Evolutionary conservation across 1,140 invertebrate species (phyloP).

Genomic region (Drosophila lacertosa): DNA sequence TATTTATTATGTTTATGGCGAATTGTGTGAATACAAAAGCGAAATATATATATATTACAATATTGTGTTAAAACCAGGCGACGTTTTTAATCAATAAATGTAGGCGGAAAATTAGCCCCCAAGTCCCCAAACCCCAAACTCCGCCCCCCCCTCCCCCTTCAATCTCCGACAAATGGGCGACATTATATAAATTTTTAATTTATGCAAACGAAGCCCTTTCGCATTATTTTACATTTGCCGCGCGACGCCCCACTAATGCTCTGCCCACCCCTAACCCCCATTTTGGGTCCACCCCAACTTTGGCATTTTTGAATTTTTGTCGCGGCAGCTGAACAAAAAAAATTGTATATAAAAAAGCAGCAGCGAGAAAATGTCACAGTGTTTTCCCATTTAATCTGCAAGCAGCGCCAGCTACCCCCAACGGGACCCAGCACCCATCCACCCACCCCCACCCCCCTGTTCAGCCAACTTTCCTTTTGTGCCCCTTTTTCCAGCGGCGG

Average conservation of each 20-base stretch:
- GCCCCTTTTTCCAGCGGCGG: slow-evolving; percentile 62
- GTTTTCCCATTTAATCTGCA: slow-evolving; percentile 81
- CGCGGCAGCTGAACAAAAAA: slow-evolving; percentile 55
- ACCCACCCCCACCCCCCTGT: neutral
- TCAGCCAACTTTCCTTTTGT: slow-evolving; percentile 62
- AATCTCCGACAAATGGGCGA: slow-evolving; percentile 32
- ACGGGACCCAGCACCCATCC: neutral
- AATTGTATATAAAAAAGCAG: slow-evolving; percentile 61
- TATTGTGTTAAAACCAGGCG: slow-evolving; percentile 66
- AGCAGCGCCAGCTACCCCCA: slow-evolving; percentile 1
- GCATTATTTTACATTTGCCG: slow-evolving; percentile 83
- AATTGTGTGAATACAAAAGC: slow-evolving; percentile 59
- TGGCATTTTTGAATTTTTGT: slow-evolving; percentile 60
- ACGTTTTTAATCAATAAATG: slow-evolving; percentile 47
- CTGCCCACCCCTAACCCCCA: slow-evolving; percentile 17
- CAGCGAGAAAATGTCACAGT: slow-evolving; percentile 82
- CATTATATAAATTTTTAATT: slow-evolving; percentile 83
- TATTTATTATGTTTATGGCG: slow-evolving; percentile 51
- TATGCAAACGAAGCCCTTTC: slow-evolving; percentile 83
- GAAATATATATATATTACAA: slow-evolving; percentile 72
- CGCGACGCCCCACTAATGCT: slow-evolving; percentile 78
- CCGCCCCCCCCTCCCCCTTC: neutral
- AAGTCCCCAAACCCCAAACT: slow-evolving; percentile 32
- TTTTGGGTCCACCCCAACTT: slow-evolving; percentile 27
- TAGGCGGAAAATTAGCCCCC: too few relatives aligned